Base-by-base conservation (phyloP, 2,888 invertebrate genomes). In the Limenitis camilla region DNA sequence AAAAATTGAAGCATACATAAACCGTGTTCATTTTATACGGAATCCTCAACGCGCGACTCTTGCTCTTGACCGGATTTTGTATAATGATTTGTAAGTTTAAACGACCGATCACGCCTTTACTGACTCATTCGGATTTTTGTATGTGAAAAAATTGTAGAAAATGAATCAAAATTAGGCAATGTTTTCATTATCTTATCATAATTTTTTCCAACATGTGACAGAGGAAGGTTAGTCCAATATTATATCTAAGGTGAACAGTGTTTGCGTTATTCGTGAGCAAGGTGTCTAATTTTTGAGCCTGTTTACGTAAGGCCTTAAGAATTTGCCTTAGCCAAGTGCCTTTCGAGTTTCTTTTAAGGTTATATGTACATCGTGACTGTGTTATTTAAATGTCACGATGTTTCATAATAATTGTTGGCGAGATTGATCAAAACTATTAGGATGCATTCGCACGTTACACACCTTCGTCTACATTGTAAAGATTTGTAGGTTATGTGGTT, bases 101-200 rank as follows among this genome's bases (percentile, higher is more conserved):
- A n/a, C n/a, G n/a, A n/a, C n/a, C n/a, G n/a, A n/a, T n/a, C n/a
- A n/a, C n/a, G n/a, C n/a, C n/a, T n/a, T n/a, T n/a, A n/a, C n/a
- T n/a, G n/a, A n/a, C n/a, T n/a, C n/a, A n/a, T n/a, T n/a, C n/a
- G n/a, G n/a, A n/a, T 8, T 44, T 8, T 27, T 11, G 6, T 5
- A 1, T 36, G 10, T n/a, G 10, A 36, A 10, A 10, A 8, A 35
- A n/a, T 32, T 44, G 28, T 36, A 35, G 35, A 8, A 8, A 36
- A 36, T 45, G 29, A 19, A 50, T 46, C 11, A 40, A 10, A 31
- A 28, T 41, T 39, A 31, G 27, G 40, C 39, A 44, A 35, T 33
- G 44, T 32, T 44, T 35, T 27, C 61, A 66, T 73, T 79, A 81
- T 82, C 83, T 82, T 81, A 81, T 82, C 81, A 63, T 61, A 57